Percentiles rank a stretch among this genome's conserved stretches.
These are phyloP conservation scores for Orchesellides sinensis DNA, from an alignment of 2,888 invertebrate genomes.

Conservation along the genomic window DNA sequence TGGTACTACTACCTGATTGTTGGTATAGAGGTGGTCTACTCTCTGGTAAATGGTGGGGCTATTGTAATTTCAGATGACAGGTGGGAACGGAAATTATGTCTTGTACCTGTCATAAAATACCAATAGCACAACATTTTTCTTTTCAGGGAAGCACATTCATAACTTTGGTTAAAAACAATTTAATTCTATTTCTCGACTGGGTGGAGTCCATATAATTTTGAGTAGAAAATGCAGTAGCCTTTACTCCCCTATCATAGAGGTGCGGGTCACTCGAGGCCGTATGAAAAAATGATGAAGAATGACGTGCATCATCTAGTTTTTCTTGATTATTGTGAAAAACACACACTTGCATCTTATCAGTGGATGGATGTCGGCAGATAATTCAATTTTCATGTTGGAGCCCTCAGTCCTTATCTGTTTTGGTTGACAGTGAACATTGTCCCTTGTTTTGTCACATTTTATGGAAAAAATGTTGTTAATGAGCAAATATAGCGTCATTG, in stretches of 20 bases:
- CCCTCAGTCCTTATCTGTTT: not conserved
- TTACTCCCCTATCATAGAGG: not conserved
- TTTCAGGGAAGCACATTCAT: not conserved
- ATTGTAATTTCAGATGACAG: not conserved
- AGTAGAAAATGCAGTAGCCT: not conserved
- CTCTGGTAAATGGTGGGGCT: not conserved
- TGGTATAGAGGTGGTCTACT: not conserved
- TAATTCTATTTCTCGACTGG: not conserved
- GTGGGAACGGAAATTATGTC: constrained; percentile 27
- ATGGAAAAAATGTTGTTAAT: not conserved
- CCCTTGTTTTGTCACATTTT: constrained; percentile 1
- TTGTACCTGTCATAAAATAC: not conserved
- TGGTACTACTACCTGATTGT: not conserved
- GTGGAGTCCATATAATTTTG: not conserved
- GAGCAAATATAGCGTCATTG: not conserved
- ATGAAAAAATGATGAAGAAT: not conserved
- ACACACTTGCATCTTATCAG: not conserved
- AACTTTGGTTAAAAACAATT: not conserved
- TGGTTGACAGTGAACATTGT: constrained; percentile 5
- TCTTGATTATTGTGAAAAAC: too few relatives aligned
- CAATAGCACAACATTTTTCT: not conserved
- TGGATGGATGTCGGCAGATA: not conserved
- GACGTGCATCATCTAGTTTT: not conserved
- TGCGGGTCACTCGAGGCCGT: not conserved
- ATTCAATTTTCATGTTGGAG: constrained; percentile 18